Conservation (phyloP, 2,113 vertebrate species). For the Gopherus flavomarginatus region DNA sequence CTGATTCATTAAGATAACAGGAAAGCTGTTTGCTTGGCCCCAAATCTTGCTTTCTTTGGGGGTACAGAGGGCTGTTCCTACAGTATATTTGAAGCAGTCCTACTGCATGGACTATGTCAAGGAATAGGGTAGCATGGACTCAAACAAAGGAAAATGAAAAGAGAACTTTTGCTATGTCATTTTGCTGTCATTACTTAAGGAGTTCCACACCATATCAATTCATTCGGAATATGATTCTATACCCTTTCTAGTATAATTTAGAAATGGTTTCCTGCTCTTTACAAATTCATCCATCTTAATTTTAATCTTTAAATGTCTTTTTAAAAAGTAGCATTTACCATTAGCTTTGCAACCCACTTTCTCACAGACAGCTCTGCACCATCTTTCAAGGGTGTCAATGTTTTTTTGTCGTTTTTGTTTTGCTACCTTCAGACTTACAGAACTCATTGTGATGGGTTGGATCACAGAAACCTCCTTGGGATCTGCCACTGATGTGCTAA, state of each 20-base stretch:
- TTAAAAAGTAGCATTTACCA: background rate
- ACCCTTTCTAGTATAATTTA: background rate
- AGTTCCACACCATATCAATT: background rate
- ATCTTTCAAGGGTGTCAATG: background rate
- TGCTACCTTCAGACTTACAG: background rate
- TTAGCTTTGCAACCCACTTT: background rate
- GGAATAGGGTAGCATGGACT: background rate
- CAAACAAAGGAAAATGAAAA: background rate
- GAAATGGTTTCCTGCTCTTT: background rate
- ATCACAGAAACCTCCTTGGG: too few species aligned
- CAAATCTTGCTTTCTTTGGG: background rate
- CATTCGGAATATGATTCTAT: background rate
- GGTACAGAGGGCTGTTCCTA: background rate
- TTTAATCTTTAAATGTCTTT: background rate
- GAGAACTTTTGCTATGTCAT: background rate
- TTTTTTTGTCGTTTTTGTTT: background rate
- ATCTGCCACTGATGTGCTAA: too few species aligned
- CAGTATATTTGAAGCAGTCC: background rate
- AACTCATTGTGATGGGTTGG: too few species aligned
- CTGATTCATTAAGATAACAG: background rate
- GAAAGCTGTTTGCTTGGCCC: background rate
- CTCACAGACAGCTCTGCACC: background rate
- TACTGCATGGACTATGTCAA: background rate
- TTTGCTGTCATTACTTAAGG: background rate
- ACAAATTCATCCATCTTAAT: background rate